These are phyloP conservation scores for Branchinecta sandiegonensis DNA, from an alignment of 2,888 invertebrate species.

Conservation along the genomic window DNA sequence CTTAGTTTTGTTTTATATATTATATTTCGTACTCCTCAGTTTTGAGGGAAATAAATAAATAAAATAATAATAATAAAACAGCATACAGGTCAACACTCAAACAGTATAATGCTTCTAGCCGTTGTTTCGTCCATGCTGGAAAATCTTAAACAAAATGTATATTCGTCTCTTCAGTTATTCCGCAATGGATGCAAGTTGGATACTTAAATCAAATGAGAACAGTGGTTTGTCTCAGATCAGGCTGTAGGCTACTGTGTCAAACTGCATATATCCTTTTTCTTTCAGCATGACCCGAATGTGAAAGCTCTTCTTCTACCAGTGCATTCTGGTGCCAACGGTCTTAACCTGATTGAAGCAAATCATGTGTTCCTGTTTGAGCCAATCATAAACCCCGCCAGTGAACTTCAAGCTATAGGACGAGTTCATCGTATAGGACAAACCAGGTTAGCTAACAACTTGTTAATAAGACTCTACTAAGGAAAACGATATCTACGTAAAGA, in stretches of 20 bases:
- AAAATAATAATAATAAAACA: too few relatives aligned
- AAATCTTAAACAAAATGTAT: too few relatives aligned
- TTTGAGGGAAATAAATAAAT: too few relatives aligned
- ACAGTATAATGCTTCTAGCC: too few relatives aligned
- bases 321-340: conserved; percentile 53
- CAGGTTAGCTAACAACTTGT: conserved; percentile 36
- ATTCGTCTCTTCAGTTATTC: too few relatives aligned
- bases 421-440: conserved; percentile 65
- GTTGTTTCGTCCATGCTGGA: too few relatives aligned
- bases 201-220: not conserved
- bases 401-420: conserved; percentile 59
- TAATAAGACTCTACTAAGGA: too few relatives aligned
- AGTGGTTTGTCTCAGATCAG: not conserved
- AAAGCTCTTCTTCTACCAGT: conserved; percentile 50
- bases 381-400: conserved; percentile 53
- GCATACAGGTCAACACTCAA: too few relatives aligned
- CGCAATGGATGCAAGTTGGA: too few relatives aligned
- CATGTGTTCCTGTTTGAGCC: conserved; percentile 62
- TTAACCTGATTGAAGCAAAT: conserved; percentile 62
- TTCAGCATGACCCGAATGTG: conserved; percentile 29
- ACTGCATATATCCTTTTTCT: conserved; percentile 17
- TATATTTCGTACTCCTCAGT: too few relatives aligned
- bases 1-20: too few relatives aligned
- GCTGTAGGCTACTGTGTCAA: conserved; percentile 15
- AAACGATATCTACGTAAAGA: too few relatives aligned